Base-by-base conservation (phyloP, 2,797 vertebrate species). In the Botia almorhae region DNA sequence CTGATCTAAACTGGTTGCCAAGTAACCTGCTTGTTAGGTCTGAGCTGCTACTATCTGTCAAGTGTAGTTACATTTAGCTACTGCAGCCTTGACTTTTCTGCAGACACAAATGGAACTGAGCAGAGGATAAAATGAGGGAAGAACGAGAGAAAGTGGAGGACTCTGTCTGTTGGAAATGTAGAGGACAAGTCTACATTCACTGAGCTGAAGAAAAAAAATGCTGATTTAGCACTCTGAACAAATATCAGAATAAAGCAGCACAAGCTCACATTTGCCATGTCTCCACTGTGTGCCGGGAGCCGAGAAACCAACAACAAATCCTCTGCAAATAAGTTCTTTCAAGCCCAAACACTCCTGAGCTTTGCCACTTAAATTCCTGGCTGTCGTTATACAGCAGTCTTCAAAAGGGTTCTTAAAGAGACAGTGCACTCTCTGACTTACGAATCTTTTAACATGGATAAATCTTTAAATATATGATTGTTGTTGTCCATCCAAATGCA, bases 251-350 rank as follows among this genome's bases (percentile, higher is more conserved):
- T 78, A 78, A 76, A 73, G 51, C 23, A 83, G 74, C 4, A 1
- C 64, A 48, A 80, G 68, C 56, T 77, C 58, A 19, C 71, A 75
- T 84, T 64, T 81, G 84, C 81, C 74, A 75, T 63, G 65, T 72
- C 36, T 76, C n/a, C 51, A 64, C 74, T 87, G 85, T 86, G 70
- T 50, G 36, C 39, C 23, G 36, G 69, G 83, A 81, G 76, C 82
- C 69, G 86, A 83, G 84, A 79, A 74, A 85, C 77, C 77, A 86
- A 70, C 74, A 80, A 33, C 60, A 63, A 60, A 72, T 53, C 36
- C 69, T 12, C 13, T 60, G 46, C 46, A 74, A 81, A 80, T 71
- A 76, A 77, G 63, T 73, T 64, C 77, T 81, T 80, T 82, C 82
- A 84, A 76, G 75, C 72, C 74, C 55, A 71, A 84, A 74, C 65